Evolutionary conservation across 2,797 vertebrate genomes (phyloP).

Genomic region (Sebastes diaconus): DNA sequence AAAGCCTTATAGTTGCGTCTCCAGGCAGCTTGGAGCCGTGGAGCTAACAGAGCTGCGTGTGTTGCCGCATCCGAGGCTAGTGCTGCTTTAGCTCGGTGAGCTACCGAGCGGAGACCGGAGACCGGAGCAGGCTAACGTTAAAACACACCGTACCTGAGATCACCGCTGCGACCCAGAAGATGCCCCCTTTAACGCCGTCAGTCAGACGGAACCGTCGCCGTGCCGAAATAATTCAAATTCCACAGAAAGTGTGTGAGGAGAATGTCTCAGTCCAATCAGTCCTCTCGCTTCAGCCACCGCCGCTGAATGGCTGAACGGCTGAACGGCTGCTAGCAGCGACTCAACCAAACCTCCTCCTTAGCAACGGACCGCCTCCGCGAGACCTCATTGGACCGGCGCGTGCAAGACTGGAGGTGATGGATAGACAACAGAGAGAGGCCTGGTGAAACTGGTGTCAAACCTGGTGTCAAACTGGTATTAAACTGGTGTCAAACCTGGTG

Average conservation of each 20-base stretch:
- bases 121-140: too few relatives aligned
- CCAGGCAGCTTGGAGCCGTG: neutral
- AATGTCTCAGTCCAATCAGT: constrained; percentile 51
- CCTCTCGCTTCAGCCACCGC: constrained; percentile 64
- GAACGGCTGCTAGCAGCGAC: constrained; percentile 62
- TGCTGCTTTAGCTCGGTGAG: constrained; percentile 62
- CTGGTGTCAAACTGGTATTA: too few relatives aligned
- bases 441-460: neutral
- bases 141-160: constrained; percentile 65
- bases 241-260: constrained; percentile 69
- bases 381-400: constrained; percentile 55
- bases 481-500: too few relatives aligned
- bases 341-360: constrained; percentile 82
- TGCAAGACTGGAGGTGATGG: constrained; percentile 44
- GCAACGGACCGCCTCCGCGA: constrained; percentile 80
- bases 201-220: constrained; percentile 41
- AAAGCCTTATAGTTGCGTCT: neutral
- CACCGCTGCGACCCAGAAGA: constrained; percentile 66
- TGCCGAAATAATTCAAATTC: constrained; percentile 74
- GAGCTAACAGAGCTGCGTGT: constrained; percentile 57
- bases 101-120: constrained; percentile 18
- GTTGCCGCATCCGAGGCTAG: constrained; percentile 62
- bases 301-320: constrained; percentile 56
- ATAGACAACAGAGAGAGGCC: constrained; percentile 16
- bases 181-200: constrained; percentile 46